Base-by-base conservation (phyloP, 2,888 invertebrate genomes). In the Mystacides longicornis region DNA sequence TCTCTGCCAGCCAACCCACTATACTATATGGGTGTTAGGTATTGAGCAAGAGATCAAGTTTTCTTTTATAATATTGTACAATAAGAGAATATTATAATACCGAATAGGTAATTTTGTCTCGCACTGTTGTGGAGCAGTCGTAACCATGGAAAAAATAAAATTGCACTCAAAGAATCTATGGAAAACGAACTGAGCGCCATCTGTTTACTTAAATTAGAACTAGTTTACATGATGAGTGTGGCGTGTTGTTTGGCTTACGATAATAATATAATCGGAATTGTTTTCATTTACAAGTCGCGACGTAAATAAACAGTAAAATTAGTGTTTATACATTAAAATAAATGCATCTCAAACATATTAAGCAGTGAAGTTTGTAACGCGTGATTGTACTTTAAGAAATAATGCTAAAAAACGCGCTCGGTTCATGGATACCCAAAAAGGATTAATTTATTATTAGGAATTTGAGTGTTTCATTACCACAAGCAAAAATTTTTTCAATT, bases 191-290 rank as follows among this genome's bases (percentile, higher is more conserved):
- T n/a, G n/a, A n/a, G n/a, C 53, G 49, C 51, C 58, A 58, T 58
- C 58, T 58, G 52, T 45, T 49, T 49, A 49, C 3, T 14, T 5
- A 23, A 22, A 42, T 27, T 45, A 14, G 37, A 33, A 58, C 23
- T 46, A 55, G 52, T 71, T 69, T 72, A 72, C 69, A 71, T 73
- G 72, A 74, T 74, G 76, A 77, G 76, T 77, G 77, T 77, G 77
- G 77, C 77, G 77, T 77, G 77, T 77, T 77, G 77, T 77, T 77
- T 77, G 74, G 56, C 43, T 59, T 59, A 54, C 49, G 49, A 49
- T 47, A 56, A 52, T 67, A 71, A 75, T 3, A 37, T 37, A 37
- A 69, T 74, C 74, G 75, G 74, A 75, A 75, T 72, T 71, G 69
- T 66, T 67, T 68, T 64, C 65, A 70, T 53, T 56, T 56, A 54